Base-by-base conservation (phyloP, 2,888 invertebrate species). In the Melipona bicolor region DNA sequence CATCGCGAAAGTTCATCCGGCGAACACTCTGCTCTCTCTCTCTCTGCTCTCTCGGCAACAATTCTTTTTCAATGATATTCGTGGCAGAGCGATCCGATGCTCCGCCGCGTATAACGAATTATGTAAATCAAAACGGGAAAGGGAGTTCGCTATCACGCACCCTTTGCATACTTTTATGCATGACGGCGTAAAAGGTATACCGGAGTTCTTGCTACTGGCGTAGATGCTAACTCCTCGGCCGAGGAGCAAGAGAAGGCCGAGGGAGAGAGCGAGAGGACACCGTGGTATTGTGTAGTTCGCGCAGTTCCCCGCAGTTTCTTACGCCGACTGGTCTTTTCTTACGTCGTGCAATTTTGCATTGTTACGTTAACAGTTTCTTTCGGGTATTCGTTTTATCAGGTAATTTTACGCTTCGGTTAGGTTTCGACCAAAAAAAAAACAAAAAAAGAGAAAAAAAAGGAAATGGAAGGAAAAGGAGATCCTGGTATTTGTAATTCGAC, bases 91-190 rank as follows among this genome's bases (percentile, higher is more conserved):
- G 13, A 15, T 52, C 15, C 61, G 52, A 69, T 19, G 77, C 75
- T 78, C 76, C 24, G 61, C 83, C 72, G 86, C 84, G 81, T 78
- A 59, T 59, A 87, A 87, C 87, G 88, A 92, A 91, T 92, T 92
- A 91, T 91, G 91, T 88, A 91, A 91, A 92, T 92, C 84, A 87
- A 90, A 90, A 85, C 88, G 88, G 88, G 88, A 89, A 79, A 19
- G 65, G 43, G 76, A 87, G 88, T 65, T 89, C 84, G 88, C 87
- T 91, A 91, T 91, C 90, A 88, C 89, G 89, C 88, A 87, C 85
- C 83, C 84, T 77, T 61, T 62, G 69, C 78, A 61, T 73, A 78
- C 73, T 89, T 89, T 91, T 89, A 84, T 88, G 88, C 90, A 89
- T 89, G 88, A 88, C 86, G 87, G 75, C 56, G 75, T 76, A 68